phyloP scores from a whole-genome alignment of 1,140 invertebrate genomes.

The Oscheius sp. region DNA sequence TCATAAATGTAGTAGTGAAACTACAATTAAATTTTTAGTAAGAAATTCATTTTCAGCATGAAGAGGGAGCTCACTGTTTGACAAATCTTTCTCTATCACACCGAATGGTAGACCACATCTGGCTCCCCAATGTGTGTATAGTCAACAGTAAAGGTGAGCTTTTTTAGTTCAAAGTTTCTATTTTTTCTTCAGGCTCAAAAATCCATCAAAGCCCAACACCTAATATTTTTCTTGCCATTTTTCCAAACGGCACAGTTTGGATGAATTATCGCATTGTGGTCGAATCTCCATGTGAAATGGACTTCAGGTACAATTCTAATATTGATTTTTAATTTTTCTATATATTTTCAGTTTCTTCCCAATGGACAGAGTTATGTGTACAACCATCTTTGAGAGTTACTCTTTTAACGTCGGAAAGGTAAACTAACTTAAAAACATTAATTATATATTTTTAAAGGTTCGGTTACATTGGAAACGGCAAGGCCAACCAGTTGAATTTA shows the following conservation, averaged over 20 bases:
- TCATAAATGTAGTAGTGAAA: too few relatives aligned
- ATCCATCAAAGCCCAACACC: slow-evolving; percentile 59
- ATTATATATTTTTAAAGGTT: slow-evolving; percentile 29
- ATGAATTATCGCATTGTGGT: slow-evolving; percentile 57
- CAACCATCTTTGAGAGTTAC: slow-evolving; percentile 57
- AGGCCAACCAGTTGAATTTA: slow-evolving; percentile 57
- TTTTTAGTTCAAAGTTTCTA: slow-evolving; percentile 16
- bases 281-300: slow-evolving; percentile 59
- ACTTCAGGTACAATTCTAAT: slow-evolving; percentile 46
- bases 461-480: slow-evolving; percentile 56
- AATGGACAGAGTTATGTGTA: slow-evolving; percentile 59
- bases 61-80: slow-evolving; percentile 60
- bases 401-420: slow-evolving; percentile 60
- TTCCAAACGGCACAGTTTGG: slow-evolving; percentile 58
- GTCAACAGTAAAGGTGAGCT: slow-evolving; percentile 25
- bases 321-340: slow-evolving; percentile 19
- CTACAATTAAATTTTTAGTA: too few relatives aligned
- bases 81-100: slow-evolving; percentile 57
- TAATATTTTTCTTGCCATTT: slow-evolving; percentile 59
- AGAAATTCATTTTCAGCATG: slow-evolving; percentile 35
- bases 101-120: slow-evolving; percentile 59
- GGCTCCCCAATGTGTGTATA: slow-evolving; percentile 52
- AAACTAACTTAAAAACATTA: background rate
- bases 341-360: slow-evolving; percentile 40
- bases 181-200: slow-evolving; percentile 35